phyloP scores from a whole-genome alignment of 2,888 invertebrate genomes.

The Copidosoma aretas region DNA sequence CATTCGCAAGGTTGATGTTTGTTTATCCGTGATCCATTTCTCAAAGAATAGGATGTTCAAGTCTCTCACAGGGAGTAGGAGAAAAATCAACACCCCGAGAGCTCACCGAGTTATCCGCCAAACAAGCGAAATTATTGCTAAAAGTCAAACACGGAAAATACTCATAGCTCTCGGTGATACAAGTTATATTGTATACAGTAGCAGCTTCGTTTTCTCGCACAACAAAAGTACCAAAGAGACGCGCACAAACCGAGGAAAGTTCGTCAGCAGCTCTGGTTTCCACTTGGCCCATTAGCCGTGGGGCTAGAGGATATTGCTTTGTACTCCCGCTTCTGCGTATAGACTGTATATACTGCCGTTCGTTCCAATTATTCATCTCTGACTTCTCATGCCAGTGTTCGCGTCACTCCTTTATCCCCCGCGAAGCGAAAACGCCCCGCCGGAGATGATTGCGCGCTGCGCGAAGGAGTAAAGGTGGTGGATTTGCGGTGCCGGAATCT shows the following conservation, averaged over 20 bases:
- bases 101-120: no score
- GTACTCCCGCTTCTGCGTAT: no score
- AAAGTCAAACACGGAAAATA: no score
- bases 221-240: no score
- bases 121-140: no score
- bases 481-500: constrained; percentile 9
- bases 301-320: constrained; percentile 57
- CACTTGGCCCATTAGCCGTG: constrained; percentile 51
- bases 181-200: no score
- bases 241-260: constrained; percentile 27
- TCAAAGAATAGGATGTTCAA: no score
- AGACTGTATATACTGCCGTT: constrained; percentile 53
- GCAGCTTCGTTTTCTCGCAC: no score
- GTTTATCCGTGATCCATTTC: no score
- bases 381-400: constrained; percentile 41
- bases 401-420: neutral
- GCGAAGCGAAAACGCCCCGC: neutral
- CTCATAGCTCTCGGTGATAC: no score
- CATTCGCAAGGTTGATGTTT: no score
- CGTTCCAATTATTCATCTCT: constrained; percentile 58
- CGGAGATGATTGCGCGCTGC: neutral
- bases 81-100: neutral
- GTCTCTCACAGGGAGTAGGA: no score
- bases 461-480: neutral
- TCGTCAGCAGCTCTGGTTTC: constrained; percentile 52